phyloP scores from a whole-genome alignment of 1,140 invertebrate species.

The Drosophila pallidifrons region DNA sequence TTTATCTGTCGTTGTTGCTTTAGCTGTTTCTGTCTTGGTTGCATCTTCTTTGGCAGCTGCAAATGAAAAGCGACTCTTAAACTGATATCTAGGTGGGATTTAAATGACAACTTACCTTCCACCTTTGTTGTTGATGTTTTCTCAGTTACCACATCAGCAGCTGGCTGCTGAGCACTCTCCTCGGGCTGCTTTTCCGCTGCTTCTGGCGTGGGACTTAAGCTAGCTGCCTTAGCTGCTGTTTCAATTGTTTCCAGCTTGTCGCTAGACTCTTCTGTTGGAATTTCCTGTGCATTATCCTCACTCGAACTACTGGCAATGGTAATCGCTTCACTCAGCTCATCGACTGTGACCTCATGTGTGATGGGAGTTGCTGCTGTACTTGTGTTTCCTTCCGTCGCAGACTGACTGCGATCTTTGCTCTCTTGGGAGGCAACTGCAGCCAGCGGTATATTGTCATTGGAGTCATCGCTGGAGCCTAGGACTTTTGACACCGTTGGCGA shows the following conservation, averaged over 20 bases:
- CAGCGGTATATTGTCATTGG: conserved; percentile 73
- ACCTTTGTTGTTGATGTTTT: not conserved
- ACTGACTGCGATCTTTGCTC: conserved; percentile 51
- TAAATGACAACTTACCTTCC: conserved; percentile 1
- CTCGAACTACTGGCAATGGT: conserved; percentile 69
- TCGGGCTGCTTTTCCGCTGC: not conserved
- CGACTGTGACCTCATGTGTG: conserved; percentile 50
- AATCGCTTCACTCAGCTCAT: conserved; percentile 61
- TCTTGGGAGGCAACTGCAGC: conserved; percentile 68
- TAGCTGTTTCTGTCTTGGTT: conserved; percentile 33
- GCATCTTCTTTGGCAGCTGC: conserved; percentile 27
- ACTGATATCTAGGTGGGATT: not conserved
- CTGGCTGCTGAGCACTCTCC: not conserved
- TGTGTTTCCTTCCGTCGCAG: conserved; percentile 10
- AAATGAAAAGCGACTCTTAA: not conserved
- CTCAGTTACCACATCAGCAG: not conserved
- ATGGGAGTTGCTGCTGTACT: conserved; percentile 27
- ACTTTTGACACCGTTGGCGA: conserved; percentile 43
- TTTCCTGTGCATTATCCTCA: conserved; percentile 55
- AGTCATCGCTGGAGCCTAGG: conserved; percentile 75
- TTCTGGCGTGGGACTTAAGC: not conserved
- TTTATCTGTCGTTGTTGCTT: conserved; percentile 12
- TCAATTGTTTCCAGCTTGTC: conserved; percentile 30
- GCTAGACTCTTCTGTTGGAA: not conserved
- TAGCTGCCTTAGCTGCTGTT: not conserved